Evolutionary conservation across 1,140 invertebrate species (phyloP), one percentile per base, ranked within the genome.

Genomic region (Eumaeus atala): DNA sequence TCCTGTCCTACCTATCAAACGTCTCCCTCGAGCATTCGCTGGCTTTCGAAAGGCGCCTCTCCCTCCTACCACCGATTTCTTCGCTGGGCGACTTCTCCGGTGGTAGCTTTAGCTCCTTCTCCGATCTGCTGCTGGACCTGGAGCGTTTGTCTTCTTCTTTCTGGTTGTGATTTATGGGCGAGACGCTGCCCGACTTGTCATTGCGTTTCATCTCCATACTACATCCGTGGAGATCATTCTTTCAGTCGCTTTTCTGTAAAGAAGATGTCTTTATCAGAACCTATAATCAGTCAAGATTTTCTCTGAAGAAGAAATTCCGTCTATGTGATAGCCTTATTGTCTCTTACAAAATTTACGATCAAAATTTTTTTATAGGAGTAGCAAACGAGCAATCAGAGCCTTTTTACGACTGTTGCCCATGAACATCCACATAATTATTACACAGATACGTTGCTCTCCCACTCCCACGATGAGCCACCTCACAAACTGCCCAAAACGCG

Each of bases 141-240:
- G 73, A 72, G 36, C 54, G 62, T 37, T 70, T 70, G 36, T 53
- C 59, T 49, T 76, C 78, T 40, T 82, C 75, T 10, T 81, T 77
- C 50, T 59, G 62, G 53, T 71, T 78, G 37, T 67, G 42, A 58
- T 72, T 78, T 28, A 80, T 63, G 61, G 82, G 79, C 62, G 82
- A 82, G 28, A 84, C 57, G 58, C 66, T 85, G 74, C 78, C 79
- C 59, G 74, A 62, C 59, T 82, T 83, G n/a, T 85, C 79, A 64
- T 70, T 66, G 50, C 76, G 78, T 66, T 83, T 85, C 74, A 85
- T 70, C 79, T 85, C 82, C 79, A 85, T 83, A 70, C 70, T 71
- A 72, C 59, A 1, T 28, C 21, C 21, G 21, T 28, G 48, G 53
- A 51, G 48, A 61, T 68, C 77, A 78, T 84, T 62, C 37, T 81